A percentile compares a stretch with the other conserved stretches of the same genome.
Conservation (phyloP, 37 sponge, comb jelly and placozoan genomes). For the Axinella damicornis region DNA sequence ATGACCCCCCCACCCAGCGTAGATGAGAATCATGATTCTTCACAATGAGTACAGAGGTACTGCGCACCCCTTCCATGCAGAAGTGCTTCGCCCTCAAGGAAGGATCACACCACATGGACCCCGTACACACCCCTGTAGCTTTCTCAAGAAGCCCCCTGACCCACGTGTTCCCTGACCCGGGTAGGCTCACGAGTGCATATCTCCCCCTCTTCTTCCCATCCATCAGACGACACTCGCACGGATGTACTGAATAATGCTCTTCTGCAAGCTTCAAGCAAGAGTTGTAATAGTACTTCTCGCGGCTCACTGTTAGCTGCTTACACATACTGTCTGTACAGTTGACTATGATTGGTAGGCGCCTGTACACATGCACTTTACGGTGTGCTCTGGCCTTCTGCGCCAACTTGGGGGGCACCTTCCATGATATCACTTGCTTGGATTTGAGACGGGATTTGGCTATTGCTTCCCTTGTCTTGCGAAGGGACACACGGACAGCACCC, state of each 20-base stretch:
- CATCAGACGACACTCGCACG: constrained; percentile 1
- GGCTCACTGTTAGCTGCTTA: too few relatives aligned
- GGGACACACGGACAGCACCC: too few relatives aligned
- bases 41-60: constrained; percentile 9
- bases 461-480: too few relatives aligned
- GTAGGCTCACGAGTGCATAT: constrained; percentile 38
- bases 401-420: too few relatives aligned
- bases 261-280: background rate
- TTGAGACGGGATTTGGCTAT: too few relatives aligned
- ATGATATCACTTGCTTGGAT: too few relatives aligned
- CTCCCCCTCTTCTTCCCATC: background rate
- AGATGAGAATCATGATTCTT: constrained; percentile 47
- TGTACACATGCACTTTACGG: too few relatives aligned
- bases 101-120: constrained; percentile 57
- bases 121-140: constrained; percentile 58
- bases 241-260: background rate
- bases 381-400: too few relatives aligned
- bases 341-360: too few relatives aligned
- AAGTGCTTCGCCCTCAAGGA: constrained; percentile 4
- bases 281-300: background rate
- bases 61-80: constrained; percentile 42
- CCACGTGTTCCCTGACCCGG: constrained; percentile 74
- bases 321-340: too few relatives aligned
- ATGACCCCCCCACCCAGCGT: constrained; percentile 14
- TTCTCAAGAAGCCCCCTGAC: constrained; percentile 47